Base-by-base conservation (phyloP, 2,113 vertebrate genomes). In the Thamnophis sirtalis region DNA sequence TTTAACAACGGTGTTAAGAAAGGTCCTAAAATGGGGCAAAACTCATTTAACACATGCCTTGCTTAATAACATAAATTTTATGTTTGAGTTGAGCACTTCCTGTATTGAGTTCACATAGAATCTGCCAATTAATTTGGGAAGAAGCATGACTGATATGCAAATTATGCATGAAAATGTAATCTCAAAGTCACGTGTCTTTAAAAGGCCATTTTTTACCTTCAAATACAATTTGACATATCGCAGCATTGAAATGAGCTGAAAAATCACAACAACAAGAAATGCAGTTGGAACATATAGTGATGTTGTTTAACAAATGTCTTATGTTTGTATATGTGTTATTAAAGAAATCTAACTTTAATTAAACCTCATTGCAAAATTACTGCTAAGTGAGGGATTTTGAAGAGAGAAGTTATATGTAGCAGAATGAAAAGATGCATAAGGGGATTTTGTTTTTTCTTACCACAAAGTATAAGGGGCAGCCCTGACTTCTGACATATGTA, bases 341-440 rank as follows among this genome's bases (percentile, higher is more conserved):
- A 95, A 49, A 95, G 95, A 97, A 94, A 96, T 95, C 96, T 94
- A 92, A 87, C n/a, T 94, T 97, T 95, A 95, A 94, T 89, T 95
- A 93, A 96, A 96, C 93, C 93, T 95, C 86, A 0, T 80, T 94
- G 91, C 88, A 91, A 91, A 91, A 88, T 26, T 88, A 95, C 97
- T 95, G 94, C 90, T 97, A 95, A 96, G 93, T 94, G 58, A 92
- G 90, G 73, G 22, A 95, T 98, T 94, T 96, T 95, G 95, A 94
- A 93, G 93, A 96, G 95, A 96, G 90, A 95, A 96, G 92, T 97
- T 98, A 95, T 96, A 93, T 96, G 93, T 96, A 96, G 94, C 73
- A 93, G 93, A 95, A 95, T 94, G 94, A 92, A 97, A 97, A 96
- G 93, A 90, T 95, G 89, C 96, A 21, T 92, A 84, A 91, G 94